phyloP scores from a whole-genome alignment of 2,797 vertebrate species.

The Threskiornis aethiopicus region DNA sequence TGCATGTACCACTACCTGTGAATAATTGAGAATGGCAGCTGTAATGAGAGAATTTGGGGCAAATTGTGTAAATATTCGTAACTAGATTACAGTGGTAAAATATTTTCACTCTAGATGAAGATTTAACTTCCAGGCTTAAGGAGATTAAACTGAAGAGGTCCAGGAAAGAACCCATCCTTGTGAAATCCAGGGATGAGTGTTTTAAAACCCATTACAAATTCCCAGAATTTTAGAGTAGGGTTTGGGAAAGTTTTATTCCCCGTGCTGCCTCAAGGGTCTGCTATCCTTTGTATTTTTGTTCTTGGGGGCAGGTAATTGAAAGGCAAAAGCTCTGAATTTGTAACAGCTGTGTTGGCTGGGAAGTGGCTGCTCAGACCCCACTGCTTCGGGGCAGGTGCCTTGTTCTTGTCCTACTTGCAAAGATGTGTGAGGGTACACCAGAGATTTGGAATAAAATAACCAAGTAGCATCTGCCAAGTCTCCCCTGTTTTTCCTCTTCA shows the following conservation, averaged over 20 bases:
- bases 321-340: slow-evolving; percentile 1
- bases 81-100: slow-evolving; percentile 68
- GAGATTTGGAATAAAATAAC: background rate
- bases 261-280: background rate
- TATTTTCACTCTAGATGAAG: slow-evolving; percentile 64
- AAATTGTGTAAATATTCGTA: slow-evolving; percentile 70
- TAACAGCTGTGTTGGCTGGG: background rate
- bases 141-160: slow-evolving; percentile 66
- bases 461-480: background rate
- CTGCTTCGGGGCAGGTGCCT: background rate
- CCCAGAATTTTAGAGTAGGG: background rate
- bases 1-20: slow-evolving; percentile 69
- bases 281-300: slow-evolving; percentile 32
- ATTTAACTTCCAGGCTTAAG: slow-evolving; percentile 55
- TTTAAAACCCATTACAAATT: slow-evolving; percentile 38
- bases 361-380: background rate
- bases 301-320: background rate
- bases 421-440: background rate
- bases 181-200: slow-evolving; percentile 17
- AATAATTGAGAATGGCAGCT: slow-evolving; percentile 69
- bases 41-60: slow-evolving; percentile 66
- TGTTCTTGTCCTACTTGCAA: background rate
- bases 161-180: slow-evolving; percentile 8
- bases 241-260: slow-evolving; percentile 17
- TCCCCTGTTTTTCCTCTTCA: background rate